Percentiles rank a stretch among this genome's conserved stretches.
phyloP scores from a whole-genome alignment of 2,113 vertebrate species.

The Henicopernis longicauda region DNA sequence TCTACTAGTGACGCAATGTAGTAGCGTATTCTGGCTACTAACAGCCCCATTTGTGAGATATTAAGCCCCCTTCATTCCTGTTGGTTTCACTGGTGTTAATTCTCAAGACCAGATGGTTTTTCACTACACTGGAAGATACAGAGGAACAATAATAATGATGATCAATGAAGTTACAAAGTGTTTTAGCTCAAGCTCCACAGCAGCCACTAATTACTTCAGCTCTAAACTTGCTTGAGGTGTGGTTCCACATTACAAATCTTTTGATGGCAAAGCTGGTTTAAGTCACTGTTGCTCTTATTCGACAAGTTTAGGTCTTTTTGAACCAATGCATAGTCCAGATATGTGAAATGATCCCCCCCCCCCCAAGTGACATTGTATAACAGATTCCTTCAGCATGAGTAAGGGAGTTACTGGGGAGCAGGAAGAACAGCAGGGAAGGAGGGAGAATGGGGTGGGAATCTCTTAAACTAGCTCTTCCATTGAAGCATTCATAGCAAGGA shows the following conservation, averaged over 20 bases:
- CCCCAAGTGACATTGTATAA: neutral
- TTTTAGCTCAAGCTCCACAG: constrained; percentile 2
- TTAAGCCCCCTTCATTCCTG: neutral
- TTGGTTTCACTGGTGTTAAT: neutral
- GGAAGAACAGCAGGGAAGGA: neutral
- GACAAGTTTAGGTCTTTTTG: neutral
- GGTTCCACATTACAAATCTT: neutral
- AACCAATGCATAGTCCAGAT: neutral
- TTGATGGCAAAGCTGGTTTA: neutral
- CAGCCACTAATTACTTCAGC: constrained; percentile 49
- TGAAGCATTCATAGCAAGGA: neutral
- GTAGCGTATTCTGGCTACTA: neutral
- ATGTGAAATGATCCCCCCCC: neutral
- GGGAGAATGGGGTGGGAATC: neutral
- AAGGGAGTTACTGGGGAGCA: neutral
- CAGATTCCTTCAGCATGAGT: neutral
- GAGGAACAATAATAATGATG: constrained; percentile 6
- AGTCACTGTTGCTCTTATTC: neutral
- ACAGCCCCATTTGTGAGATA: neutral
- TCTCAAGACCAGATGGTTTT: constrained; percentile 16
- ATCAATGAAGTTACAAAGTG: constrained; percentile 29
- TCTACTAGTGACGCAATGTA: neutral
- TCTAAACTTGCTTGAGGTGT: constrained; percentile 39
- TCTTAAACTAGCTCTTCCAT: neutral
- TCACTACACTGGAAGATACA: neutral